Conservation (phyloP, 2,888 invertebrate genomes). For the Dusona sp. region DNA sequence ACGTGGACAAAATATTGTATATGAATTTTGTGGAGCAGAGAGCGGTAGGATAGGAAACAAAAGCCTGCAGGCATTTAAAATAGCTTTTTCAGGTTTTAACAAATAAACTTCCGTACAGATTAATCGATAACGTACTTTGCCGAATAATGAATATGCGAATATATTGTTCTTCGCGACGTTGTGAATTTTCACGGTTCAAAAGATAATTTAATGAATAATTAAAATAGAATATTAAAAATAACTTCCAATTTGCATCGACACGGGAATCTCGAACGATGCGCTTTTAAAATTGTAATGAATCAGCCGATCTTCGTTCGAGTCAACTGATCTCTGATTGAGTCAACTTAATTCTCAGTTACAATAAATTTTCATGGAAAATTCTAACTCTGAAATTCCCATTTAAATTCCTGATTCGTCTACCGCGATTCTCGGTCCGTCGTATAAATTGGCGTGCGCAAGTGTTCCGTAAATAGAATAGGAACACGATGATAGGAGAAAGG, state of each 20-base stretch:
- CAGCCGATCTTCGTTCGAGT: not conserved
- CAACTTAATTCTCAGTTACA: not conserved
- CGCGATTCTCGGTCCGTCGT: not conserved
- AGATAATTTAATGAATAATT: not conserved
- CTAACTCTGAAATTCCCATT: slow-evolving; percentile 6
- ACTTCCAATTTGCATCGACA: not conserved
- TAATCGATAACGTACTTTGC: not conserved
- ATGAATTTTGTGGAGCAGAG: not conserved
- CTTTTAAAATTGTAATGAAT: not conserved
- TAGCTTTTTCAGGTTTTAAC: not conserved
- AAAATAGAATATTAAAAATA: not conserved
- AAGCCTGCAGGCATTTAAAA: not conserved
- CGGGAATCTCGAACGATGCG: not conserved
- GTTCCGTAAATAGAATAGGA: slow-evolving; percentile 57
- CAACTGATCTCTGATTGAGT: slow-evolving; percentile 6
- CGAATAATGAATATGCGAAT: not conserved
- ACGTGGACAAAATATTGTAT: not conserved
- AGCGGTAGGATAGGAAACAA: not conserved
- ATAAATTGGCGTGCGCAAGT: slow-evolving; percentile 34
- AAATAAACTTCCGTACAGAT: not conserved
- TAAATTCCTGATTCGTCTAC: not conserved
- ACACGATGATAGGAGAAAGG: slow-evolving; percentile 27
- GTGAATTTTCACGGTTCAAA: not conserved
- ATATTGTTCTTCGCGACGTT: not conserved
- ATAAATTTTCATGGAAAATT: slow-evolving; percentile 24